Conservation (phyloP, 2,113 vertebrate genomes). For the Lichenostomus cassidix region DNA sequence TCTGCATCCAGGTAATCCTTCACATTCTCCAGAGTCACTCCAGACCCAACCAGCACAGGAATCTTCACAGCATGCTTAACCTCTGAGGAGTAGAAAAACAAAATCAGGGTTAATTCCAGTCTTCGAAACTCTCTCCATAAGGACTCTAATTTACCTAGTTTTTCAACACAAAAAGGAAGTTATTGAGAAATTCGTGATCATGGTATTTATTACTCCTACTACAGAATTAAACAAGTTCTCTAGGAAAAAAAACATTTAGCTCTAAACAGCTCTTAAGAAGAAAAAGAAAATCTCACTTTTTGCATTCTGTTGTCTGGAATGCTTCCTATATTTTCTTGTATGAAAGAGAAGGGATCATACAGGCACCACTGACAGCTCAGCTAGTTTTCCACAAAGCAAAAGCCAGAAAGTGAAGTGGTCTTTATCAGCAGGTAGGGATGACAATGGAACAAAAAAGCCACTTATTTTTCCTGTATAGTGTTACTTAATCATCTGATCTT, state of each 20-base stretch:
- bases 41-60: slow-evolving; percentile 84
- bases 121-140: neutral
- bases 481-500: neutral
- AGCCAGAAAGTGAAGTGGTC: neutral
- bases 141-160: neutral
- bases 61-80: slow-evolving; percentile 71
- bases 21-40: slow-evolving; percentile 82
- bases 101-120: neutral
- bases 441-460: neutral
- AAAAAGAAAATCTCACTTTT: neutral
- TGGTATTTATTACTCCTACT: neutral
- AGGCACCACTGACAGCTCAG: neutral
- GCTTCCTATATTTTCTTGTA: neutral
- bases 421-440: neutral
- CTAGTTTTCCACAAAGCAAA: neutral
- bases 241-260: neutral
- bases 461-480: neutral
- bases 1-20: slow-evolving; percentile 66
- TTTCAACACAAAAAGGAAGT: neutral
- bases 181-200: neutral
- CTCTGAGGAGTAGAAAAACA: slow-evolving; percentile 65
- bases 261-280: neutral
- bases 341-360: neutral
- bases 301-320: neutral
- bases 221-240: neutral